A percentile compares a stretch with the other conserved stretches of the same genome.
phyloP scores from a whole-genome alignment of 1,140 invertebrate species.

The Polyergus mexicanus region DNA sequence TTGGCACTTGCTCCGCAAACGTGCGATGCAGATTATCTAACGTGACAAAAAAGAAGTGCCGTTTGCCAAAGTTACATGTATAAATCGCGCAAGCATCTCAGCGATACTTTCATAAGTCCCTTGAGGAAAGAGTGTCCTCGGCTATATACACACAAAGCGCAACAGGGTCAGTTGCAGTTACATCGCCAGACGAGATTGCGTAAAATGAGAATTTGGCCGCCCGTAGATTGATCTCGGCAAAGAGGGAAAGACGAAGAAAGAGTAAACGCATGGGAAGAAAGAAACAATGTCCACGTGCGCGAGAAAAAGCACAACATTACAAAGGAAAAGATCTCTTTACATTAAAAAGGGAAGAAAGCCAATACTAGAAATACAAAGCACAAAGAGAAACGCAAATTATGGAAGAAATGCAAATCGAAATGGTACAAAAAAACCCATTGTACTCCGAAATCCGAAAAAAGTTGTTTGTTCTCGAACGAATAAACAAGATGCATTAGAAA shows the following conservation, averaged over 20 bases:
- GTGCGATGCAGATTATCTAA: constrained; percentile 22
- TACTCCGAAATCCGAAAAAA: background rate
- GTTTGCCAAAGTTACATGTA: constrained; percentile 31
- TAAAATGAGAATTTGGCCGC: constrained; percentile 78
- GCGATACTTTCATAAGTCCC: background rate
- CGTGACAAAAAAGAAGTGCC: constrained; percentile 29
- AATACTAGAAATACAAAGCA: background rate
- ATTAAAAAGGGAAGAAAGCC: constrained; percentile 7
- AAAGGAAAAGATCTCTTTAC: background rate
- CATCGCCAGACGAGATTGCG: constrained; percentile 77
- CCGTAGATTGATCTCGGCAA: constrained; percentile 72
- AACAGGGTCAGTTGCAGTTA: constrained; percentile 74
- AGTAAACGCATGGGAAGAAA: background rate
- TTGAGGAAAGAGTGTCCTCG: constrained; percentile 6
- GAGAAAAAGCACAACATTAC: background rate
- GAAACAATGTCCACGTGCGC: background rate
- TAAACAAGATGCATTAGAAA: background rate
- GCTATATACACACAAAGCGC: constrained; percentile 1
- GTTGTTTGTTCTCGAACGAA: background rate
- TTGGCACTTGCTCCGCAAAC: constrained; percentile 10
- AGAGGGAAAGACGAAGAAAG: constrained; percentile 10
- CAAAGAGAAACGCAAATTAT: background rate
- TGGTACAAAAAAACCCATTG: background rate
- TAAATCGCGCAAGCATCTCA: background rate
- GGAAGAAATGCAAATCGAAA: constrained; percentile 5